Percentiles rank a stretch among this genome's conserved stretches.
phyloP scores from a whole-genome alignment of 2,113 vertebrate species.

The Centropus unirufus region DNA sequence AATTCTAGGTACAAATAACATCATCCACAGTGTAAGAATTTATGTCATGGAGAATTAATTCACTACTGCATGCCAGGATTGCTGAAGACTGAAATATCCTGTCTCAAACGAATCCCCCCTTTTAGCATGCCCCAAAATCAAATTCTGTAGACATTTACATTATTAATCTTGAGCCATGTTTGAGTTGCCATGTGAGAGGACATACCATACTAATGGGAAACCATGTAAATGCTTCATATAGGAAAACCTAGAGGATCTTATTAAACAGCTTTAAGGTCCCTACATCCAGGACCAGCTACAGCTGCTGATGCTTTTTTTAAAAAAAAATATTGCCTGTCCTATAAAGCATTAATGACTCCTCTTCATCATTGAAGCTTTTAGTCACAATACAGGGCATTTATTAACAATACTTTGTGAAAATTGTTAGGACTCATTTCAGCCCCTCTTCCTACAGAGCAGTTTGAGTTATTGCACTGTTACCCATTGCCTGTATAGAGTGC shows the following conservation, averaged over 20 bases:
- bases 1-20: not conserved
- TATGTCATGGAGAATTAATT: not conserved
- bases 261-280: not conserved
- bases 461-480: not conserved
- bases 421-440: not conserved
- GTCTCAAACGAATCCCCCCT: not conserved
- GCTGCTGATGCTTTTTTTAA: not conserved
- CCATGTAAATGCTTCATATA: not conserved
- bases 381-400: not conserved
- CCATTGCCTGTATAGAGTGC: not conserved
- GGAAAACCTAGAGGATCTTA: not conserved
- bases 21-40: not conserved
- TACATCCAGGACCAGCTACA: not conserved
- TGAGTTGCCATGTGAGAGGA: not conserved
- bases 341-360: not conserved
- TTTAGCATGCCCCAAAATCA: not conserved
- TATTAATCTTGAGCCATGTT: not conserved
- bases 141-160: not conserved
- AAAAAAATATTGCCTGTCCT: not conserved
- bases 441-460: not conserved
- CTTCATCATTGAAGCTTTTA: not conserved
- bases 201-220: not conserved
- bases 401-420: not conserved
- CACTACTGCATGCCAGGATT: fast-evolving
- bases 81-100: not conserved